Evolutionary conservation across 1,140 invertebrate genomes (phyloP), one percentile per base, ranked within the genome.

Genomic region (Achatina immaculata): DNA sequence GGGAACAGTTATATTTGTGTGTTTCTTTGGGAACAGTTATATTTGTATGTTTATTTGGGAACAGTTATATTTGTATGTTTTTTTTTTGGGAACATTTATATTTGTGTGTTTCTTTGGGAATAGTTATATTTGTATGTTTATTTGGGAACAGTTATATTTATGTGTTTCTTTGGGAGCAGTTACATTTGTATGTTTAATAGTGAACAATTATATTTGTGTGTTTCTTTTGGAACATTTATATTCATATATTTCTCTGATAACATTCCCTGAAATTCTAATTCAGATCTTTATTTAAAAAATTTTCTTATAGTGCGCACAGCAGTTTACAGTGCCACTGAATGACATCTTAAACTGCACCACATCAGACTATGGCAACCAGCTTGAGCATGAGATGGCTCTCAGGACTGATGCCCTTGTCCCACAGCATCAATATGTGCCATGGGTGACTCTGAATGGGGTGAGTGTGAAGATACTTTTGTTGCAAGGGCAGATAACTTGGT

Each of bases 331-430:
- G 6, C 92, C 95, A 84, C 92, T 93, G 86, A 91, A 93, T 48
- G 89, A 92, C 42, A 95, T 97, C 71, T 89, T 92, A 38, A 92
- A 93, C 34, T 98, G 96, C 92, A 94, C 93, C n/a, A 92, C 92
- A 14, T 91, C 92, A 74, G 86, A 88, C 1, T 92, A 94, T 82
- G 96, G 95, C 4, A 93, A 94, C 83, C 90, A 93, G 78, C 90
- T 97, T 38, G 90, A 97, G 75, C 96, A 96, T 87, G 91, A 94
- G 83, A 94, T 96, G 92, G 96, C 96, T 48, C 93, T 95, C 83
- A 91, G 93, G 82, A 97, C 96, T 11, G 91, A 95, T 81, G 91
- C 93, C 3, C 90, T 97, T 9, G 92, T 92, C 14, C 96, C 96
- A 58, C 79, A 89, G 65, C 93, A 95, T 45, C 92, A 90, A 72